Conservation (phyloP, 2,797 vertebrate species). For the Cyclura pinguis region DNA sequence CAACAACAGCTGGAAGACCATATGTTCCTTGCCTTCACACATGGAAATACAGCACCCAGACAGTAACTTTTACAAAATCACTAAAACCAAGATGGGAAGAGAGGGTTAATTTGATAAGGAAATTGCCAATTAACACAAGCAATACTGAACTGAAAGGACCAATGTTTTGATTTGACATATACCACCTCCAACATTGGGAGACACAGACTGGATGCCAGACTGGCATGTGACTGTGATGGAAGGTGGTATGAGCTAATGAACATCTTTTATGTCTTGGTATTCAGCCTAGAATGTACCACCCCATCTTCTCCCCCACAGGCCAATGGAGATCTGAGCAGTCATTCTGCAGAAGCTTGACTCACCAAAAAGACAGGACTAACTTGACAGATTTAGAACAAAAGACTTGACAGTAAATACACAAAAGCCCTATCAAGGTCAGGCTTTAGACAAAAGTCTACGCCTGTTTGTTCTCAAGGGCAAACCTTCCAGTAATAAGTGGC, state of each 20-base stretch:
- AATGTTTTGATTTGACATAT: background rate
- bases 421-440: background rate
- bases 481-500: background rate
- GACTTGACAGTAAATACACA: background rate
- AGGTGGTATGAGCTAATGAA: background rate
- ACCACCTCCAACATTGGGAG: background rate
- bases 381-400: background rate
- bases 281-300: too few species aligned
- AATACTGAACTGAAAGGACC: background rate
- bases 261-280: background rate
- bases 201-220: too few species aligned
- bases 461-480: constrained; percentile 14
- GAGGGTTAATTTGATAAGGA: too few species aligned
- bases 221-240: background rate
- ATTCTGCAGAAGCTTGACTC: background rate
- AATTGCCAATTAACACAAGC: too few species aligned
- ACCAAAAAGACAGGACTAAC: background rate
- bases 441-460: background rate
- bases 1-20: background rate
- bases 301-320: background rate
- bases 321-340: background rate
- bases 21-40: too few species aligned
- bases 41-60: too few species aligned
- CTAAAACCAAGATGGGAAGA: background rate
- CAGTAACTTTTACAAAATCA: background rate